Conservation (phyloP, 2,113 vertebrate species). For the Pristiophorus japonicus region DNA sequence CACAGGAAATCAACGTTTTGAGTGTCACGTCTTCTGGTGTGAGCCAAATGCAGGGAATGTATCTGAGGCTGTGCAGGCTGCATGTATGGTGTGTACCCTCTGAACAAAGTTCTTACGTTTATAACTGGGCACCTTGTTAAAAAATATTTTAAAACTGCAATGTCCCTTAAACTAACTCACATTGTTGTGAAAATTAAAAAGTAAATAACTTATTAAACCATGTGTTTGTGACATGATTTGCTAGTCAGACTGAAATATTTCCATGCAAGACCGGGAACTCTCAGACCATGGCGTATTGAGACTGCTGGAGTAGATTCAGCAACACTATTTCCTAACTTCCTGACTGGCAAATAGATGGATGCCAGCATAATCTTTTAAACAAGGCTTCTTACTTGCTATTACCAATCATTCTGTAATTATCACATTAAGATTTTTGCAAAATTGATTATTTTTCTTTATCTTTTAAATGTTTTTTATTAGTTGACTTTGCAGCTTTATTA, state of each 20-base stretch:
- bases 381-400: neutral
- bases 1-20: conserved; percentile 87
- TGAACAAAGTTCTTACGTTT: neutral
- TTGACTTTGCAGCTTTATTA: neutral
- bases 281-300: neutral
- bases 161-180: neutral
- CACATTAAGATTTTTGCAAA: neutral
- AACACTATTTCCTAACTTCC: neutral
- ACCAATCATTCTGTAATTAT: neutral
- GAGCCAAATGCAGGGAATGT: conserved; percentile 87
- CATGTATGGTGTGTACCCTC: conserved; percentile 74
- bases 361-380: neutral
- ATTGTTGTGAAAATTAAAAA: neutral
- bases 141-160: neutral
- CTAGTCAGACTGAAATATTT: neutral
- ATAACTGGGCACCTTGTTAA: neutral
- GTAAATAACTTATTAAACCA: neutral
- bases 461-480: neutral
- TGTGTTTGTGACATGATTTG: neutral
- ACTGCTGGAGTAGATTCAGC: neutral
- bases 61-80: conserved; percentile 93
- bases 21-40: conserved; percentile 95
- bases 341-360: neutral
- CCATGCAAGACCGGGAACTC: neutral
- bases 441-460: neutral